Conservation (phyloP, 1,140 invertebrate genomes). For the Brachionus asplanchnoidis region DNA sequence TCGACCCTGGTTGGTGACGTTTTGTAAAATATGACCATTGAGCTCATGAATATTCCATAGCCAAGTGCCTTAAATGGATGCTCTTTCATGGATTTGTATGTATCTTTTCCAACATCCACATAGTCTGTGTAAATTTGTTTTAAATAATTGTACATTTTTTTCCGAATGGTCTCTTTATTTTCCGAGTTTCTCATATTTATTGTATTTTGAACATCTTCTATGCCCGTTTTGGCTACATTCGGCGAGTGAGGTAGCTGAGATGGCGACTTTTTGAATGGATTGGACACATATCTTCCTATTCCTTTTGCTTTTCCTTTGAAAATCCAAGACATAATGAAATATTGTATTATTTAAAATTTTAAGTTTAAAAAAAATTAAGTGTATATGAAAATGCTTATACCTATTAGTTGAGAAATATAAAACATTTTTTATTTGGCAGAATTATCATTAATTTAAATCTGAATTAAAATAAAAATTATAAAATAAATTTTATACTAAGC, state of each 20-base stretch:
- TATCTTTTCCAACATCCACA: constrained; percentile 13
- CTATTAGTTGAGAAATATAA: neutral
- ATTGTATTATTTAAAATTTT: neutral
- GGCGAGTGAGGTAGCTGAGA: neutral
- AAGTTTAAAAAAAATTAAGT: neutral
- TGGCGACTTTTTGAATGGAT: constrained; percentile 17
- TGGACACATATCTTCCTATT: constrained; percentile 8
- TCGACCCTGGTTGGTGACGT: neutral
- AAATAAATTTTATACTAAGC: neutral
- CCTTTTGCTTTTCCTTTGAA: constrained; percentile 36
- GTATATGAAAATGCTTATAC: neutral
- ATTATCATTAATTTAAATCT: neutral
- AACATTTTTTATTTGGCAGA: neutral
- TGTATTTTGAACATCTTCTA: constrained; percentile 9
- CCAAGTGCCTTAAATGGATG: constrained; percentile 24
- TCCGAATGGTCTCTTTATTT: constrained; percentile 1
- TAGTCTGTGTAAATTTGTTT: constrained; percentile 39
- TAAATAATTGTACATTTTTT: neutral
- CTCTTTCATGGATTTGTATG: neutral
- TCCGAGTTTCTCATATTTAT: constrained; percentile 3
- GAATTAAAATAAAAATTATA: neutral
- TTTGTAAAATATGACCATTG: constrained; percentile 25
- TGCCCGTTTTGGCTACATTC: neutral
- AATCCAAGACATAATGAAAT: constrained; percentile 31
- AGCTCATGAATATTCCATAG: constrained; percentile 22